Percentiles rank a stretch among this genome's conserved stretches.
These are phyloP conservation scores for Pollachius pollachius DNA, from an alignment of 2,113 vertebrate species.

Conservation along the genomic window DNA sequence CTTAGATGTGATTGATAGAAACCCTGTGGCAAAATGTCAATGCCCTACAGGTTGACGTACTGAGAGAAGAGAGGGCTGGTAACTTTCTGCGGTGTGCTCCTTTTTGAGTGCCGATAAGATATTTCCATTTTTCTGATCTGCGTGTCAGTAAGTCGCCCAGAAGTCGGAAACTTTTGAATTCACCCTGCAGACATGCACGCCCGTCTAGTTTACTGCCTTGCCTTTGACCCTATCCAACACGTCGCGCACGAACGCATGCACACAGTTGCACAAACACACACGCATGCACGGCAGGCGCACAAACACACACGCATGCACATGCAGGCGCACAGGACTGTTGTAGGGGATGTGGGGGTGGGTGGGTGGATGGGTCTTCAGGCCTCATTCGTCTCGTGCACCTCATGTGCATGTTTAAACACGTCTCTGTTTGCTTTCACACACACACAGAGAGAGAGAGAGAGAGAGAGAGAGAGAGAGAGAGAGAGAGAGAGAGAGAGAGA, in stretches of 20 bases:
- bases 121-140: conserved; percentile 47
- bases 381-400: too few species aligned
- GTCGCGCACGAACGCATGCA: background rate
- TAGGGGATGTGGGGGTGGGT: conserved; percentile 25
- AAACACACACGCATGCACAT: background rate
- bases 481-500: conserved; percentile 19
- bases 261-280: too few species aligned
- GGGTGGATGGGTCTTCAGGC: background rate
- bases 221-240: conserved; percentile 19
- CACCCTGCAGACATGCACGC: too few species aligned
- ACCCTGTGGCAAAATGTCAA: conserved; percentile 40
- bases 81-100: conserved; percentile 48
- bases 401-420: conserved; percentile 47
- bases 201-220: too few species aligned
- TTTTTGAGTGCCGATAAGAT: conserved; percentile 50
- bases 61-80: conserved; percentile 41
- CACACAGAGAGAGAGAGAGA: conserved; percentile 25
- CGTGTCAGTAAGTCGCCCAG: background rate
- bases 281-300: too few species aligned
- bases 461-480: conserved; percentile 27
- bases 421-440: conserved; percentile 58
- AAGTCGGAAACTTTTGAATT: too few species aligned
- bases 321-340: conserved; percentile 1
- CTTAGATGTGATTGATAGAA: too few species aligned
- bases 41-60: conserved; percentile 46